Evolutionary conservation across 2,113 vertebrate genomes (phyloP).

Genomic region (Centrocercus urophasianus): DNA sequence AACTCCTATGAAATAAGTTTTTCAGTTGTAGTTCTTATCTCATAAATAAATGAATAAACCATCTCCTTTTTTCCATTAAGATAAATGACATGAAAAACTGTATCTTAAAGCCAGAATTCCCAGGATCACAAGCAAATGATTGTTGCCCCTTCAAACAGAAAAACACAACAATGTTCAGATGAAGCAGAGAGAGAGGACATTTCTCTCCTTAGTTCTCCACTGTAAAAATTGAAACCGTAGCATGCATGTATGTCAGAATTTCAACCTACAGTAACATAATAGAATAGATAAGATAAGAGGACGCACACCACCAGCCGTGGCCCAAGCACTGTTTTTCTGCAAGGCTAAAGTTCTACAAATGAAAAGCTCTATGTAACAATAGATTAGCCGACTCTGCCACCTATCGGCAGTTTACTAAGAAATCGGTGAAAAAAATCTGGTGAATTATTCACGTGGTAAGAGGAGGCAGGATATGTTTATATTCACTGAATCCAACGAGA

Average conservation of each 20-base stretch:
- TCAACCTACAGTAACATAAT: neutral
- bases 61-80: neutral
- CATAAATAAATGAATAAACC: neutral
- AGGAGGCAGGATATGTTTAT: neutral
- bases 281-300: neutral
- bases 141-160: neutral
- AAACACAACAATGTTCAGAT: neutral
- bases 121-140: neutral
- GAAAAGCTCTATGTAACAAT: fast-evolving
- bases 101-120: neutral
- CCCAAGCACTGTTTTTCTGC: neutral
- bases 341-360: neutral
- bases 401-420: neutral
- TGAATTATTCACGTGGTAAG: neutral
- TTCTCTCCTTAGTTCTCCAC: neutral
- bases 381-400: conserved; percentile 15
- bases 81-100: fast-evolving
- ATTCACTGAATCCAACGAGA: neutral
- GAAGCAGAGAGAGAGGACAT: neutral
- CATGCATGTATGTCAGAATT: neutral
- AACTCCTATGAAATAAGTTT: neutral
- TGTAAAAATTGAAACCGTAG: neutral
- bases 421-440: neutral
- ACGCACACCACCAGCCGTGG: neutral
- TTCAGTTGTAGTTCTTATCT: neutral